Evolutionary conservation across 2,797 vertebrate genomes (phyloP).

Genomic region (Myotis pilosus): DNA sequence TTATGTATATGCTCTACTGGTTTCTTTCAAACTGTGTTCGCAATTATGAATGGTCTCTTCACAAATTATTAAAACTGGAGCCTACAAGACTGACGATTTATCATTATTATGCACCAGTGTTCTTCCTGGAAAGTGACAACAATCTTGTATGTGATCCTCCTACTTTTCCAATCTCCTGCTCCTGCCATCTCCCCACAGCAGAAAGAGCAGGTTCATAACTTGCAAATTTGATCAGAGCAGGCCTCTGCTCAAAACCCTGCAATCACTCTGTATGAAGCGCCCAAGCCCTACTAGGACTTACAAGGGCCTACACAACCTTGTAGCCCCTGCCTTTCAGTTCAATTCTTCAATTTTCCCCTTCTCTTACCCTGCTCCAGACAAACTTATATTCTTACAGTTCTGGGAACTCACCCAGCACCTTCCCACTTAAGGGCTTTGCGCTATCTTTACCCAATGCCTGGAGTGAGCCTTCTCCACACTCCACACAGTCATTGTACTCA

Average conservation of each 20-base stretch:
- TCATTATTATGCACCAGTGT: background rate
- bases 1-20: background rate
- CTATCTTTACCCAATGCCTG: background rate
- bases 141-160: background rate
- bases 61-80: background rate
- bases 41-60: background rate
- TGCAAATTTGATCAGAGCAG: background rate
- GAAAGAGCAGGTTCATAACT: background rate
- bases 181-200: background rate
- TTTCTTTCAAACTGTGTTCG: background rate
- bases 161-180: background rate
- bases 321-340: background rate
- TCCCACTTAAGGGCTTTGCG: fast-evolving
- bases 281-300: background rate
- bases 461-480: background rate
- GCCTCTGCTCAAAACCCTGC: background rate
- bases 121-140: background rate
- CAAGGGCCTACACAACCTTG: fast-evolving
- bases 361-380: background rate
- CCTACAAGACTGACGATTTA: background rate
- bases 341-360: background rate
- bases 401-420: background rate
- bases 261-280: background rate
- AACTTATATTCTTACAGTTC: background rate
- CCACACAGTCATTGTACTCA: background rate